A percentile compares a stretch with the other conserved stretches of the same genome.
phyloP scores from a whole-genome alignment of 2,888 invertebrate species.

The Neria commutata region DNA sequence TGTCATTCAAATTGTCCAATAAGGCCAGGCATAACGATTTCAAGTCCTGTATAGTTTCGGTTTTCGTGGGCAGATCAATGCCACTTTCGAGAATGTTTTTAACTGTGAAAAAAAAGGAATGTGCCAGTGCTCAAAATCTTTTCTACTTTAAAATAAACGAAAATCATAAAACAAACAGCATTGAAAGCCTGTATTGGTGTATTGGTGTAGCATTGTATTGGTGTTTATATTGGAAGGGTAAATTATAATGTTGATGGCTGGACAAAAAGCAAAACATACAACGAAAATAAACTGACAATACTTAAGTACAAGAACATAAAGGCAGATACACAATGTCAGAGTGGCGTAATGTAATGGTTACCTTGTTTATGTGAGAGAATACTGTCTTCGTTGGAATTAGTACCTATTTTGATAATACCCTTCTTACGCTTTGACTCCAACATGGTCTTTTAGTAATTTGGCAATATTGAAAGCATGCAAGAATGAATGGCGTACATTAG shows the following conservation, averaged over 20 bases:
- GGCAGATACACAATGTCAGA: background rate
- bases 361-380: constrained; percentile 85
- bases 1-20: constrained; percentile 84
- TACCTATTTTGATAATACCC: constrained; percentile 72
- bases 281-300: constrained; percentile 2
- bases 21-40: constrained; percentile 79
- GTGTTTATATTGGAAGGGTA: too few relatives aligned
- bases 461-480: background rate
- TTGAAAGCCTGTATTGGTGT: constrained; percentile 25
- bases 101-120: constrained; percentile 63
- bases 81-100: constrained; percentile 76
- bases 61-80: constrained; percentile 66
- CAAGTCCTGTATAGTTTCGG: constrained; percentile 75
- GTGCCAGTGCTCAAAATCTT: too few relatives aligned
- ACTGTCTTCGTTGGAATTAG: constrained; percentile 69
- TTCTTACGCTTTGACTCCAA: constrained; percentile 76
- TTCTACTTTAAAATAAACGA: too few relatives aligned
- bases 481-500: background rate
- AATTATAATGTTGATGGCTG: too few relatives aligned
- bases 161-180: constrained; percentile 22
- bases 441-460: constrained; percentile 64
- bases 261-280: background rate
- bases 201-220: too few relatives aligned
- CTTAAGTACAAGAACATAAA: too few relatives aligned
- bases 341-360: constrained; percentile 49